These are phyloP conservation scores for Tolmerus cingulatus DNA, from an alignment of 2,888 invertebrate species.

Conservation along the genomic window DNA sequence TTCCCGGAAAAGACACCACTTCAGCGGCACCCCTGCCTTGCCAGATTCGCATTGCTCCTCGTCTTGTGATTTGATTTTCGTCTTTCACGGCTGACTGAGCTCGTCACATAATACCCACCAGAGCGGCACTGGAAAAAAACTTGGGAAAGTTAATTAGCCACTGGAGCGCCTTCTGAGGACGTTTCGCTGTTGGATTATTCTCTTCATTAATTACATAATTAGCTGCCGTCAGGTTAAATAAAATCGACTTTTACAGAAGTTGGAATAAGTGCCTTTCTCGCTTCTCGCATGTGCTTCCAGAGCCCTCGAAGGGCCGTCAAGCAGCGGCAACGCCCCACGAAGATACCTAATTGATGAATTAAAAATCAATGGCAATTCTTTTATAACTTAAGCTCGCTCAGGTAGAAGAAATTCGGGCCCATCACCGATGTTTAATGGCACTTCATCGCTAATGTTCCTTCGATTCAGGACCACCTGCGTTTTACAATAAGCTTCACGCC, in stretches of 20 bases:
- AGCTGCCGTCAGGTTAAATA: background rate
- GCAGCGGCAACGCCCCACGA: background rate
- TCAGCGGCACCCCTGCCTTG: background rate
- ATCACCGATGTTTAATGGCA: background rate
- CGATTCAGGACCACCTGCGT: background rate
- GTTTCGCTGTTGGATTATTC: background rate
- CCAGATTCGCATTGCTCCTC: background rate
- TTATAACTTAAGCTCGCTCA: background rate
- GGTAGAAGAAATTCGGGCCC: background rate
- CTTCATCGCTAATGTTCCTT: background rate
- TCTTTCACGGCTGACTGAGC: background rate
- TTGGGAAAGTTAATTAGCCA: background rate
- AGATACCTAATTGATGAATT: background rate
- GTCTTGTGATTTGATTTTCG: constrained; percentile 9
- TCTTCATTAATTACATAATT: background rate
- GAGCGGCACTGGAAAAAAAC: background rate
- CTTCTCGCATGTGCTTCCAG: background rate
- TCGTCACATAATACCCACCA: background rate
- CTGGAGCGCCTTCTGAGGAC: background rate
- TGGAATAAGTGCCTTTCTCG: background rate
- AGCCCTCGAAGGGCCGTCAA: background rate
- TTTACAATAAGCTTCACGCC: background rate
- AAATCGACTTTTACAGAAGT: background rate
- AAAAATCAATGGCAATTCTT: background rate
- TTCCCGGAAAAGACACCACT: background rate